These are phyloP conservation scores for Mormyrops attenuatus DNA, from an alignment of 2,797 vertebrate genomes.

Conservation along the genomic window DNA sequence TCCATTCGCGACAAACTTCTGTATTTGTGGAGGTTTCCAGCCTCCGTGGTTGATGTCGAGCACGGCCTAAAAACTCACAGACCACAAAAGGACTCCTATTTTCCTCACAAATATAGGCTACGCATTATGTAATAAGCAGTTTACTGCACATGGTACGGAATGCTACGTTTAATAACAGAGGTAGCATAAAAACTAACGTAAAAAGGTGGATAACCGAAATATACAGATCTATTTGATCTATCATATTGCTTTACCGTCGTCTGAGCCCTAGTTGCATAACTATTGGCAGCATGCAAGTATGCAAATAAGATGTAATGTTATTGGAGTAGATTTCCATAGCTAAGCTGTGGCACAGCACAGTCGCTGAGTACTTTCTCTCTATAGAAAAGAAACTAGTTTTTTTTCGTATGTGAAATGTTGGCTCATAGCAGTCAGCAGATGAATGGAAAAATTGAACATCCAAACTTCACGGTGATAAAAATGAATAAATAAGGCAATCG, in stretches of 20 bases:
- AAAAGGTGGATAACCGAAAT: not conserved
- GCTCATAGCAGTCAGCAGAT: not conserved
- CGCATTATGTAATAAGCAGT: not conserved
- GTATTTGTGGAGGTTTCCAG: not conserved
- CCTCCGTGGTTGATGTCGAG: not conserved
- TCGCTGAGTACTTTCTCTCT: not conserved
- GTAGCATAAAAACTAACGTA: not conserved
- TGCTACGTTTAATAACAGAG: not conserved
- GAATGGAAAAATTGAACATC: constrained; percentile 6
- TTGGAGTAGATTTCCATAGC: not conserved
- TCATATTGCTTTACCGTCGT: not conserved
- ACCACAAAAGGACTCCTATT: not conserved
- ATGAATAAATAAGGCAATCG: constrained; percentile 17
- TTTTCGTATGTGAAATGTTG: not conserved
- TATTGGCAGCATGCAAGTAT: not conserved
- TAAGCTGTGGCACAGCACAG: not conserved
- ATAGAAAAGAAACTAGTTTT: not conserved
- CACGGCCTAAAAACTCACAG: not conserved
- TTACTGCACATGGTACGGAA: not conserved
- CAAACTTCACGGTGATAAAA: constrained; percentile 14
- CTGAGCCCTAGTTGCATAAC: not conserved
- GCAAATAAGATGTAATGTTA: not conserved
- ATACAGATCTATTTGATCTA: not conserved
- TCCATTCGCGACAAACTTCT: not conserved
- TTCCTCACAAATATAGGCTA: not conserved